Conservation (phyloP, 1,140 invertebrate genomes). For the Planococcus citri region DNA sequence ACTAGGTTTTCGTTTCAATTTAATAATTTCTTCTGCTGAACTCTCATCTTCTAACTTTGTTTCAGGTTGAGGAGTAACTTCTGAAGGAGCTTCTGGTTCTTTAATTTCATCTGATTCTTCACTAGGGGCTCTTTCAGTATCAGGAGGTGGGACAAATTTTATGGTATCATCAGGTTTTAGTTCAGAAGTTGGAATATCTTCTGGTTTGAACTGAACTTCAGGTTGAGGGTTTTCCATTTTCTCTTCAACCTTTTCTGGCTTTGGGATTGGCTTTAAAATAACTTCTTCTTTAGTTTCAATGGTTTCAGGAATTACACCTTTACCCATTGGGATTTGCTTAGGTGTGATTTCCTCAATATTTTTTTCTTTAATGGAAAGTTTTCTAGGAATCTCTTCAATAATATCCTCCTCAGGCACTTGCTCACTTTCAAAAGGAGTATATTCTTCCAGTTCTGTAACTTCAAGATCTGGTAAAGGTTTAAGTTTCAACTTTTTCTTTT, state of each 20-base stretch:
- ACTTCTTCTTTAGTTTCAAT: constrained; percentile 29
- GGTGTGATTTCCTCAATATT: constrained; percentile 25
- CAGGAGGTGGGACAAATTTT: neutral
- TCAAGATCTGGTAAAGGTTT: constrained; percentile 29
- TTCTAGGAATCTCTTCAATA: constrained; percentile 26
- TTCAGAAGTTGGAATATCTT: constrained; percentile 22
- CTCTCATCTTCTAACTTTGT: neutral
- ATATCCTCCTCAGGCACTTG: constrained; percentile 23
- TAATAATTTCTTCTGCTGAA: constrained; percentile 24
- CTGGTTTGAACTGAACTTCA: neutral
- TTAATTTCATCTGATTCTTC: neutral
- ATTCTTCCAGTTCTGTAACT: constrained; percentile 28
- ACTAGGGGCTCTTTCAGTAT: neutral
- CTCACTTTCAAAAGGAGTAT: constrained; percentile 29
- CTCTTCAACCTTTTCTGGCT: constrained; percentile 29
- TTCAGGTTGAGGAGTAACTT: neutral
- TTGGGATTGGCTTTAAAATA: constrained; percentile 31
- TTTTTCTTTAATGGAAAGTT: constrained; percentile 15
- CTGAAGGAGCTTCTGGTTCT: too few species aligned
- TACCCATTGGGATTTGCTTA: constrained; percentile 26
- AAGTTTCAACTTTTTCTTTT: constrained; percentile 31
- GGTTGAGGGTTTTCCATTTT: constrained; percentile 23
- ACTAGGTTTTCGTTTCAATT: constrained; percentile 25
- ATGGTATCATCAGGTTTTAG: neutral
- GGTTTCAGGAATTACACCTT: constrained; percentile 27